phyloP scores from a whole-genome alignment of 2,888 invertebrate species.

The Folsomia manolachei region DNA sequence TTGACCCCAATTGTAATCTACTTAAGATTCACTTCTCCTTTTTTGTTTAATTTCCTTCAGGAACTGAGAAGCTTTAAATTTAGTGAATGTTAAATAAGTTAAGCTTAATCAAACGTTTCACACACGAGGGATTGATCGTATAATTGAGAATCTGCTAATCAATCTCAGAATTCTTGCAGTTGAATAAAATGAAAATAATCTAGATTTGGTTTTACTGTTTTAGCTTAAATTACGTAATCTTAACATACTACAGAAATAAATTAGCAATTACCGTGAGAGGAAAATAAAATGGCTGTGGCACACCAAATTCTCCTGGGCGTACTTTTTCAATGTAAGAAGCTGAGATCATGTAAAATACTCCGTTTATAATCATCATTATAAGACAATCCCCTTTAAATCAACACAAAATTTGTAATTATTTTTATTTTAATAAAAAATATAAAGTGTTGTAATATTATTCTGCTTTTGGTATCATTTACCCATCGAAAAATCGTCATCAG shows the following conservation, averaged over 20 bases:
- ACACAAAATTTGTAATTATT: not conserved
- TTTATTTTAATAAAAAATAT: not conserved
- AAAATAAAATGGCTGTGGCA: constrained; percentile 65
- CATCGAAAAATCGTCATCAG: constrained; percentile 42
- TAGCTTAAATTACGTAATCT: not conserved
- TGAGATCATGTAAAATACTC: constrained; percentile 57
- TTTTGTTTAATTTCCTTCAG: not conserved
- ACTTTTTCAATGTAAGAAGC: constrained; percentile 65
- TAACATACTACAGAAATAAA: too few relatives aligned
- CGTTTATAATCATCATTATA: constrained; percentile 44
- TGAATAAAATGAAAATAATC: too few relatives aligned
- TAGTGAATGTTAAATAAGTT: too few relatives aligned
- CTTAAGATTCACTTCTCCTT: not conserved
- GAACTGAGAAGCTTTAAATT: too few relatives aligned
- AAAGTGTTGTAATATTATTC: not conserved
- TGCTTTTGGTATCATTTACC: constrained; percentile 4
- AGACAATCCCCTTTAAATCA: constrained; percentile 52
- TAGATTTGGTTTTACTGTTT: too few relatives aligned
- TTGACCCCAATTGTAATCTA: not conserved
- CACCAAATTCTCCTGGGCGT: constrained; percentile 67
- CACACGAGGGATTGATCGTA: too few relatives aligned
- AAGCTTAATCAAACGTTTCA: too few relatives aligned
- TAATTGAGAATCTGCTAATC: too few relatives aligned
- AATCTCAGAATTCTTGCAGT: too few relatives aligned
- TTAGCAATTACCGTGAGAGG: constrained; percentile 58